These are phyloP conservation scores for Microcebus tavaratra DNA, from an alignment of 2,113 vertebrate species.

Conservation along the genomic window DNA sequence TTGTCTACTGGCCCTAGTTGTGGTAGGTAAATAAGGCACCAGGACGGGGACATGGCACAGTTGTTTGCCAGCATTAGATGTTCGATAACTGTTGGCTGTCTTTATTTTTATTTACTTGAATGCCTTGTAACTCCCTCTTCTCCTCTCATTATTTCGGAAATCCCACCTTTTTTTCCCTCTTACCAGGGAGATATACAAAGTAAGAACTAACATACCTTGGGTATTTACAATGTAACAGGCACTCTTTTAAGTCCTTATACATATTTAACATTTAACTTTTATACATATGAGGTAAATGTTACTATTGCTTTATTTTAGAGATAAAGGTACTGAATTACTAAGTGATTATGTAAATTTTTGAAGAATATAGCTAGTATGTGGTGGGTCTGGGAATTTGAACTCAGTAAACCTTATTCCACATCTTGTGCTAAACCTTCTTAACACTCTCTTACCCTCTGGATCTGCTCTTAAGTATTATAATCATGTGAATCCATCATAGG, in stretches of 20 bases:
- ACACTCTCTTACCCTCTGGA: not conserved
- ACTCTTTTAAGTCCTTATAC: not conserved
- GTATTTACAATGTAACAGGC: not conserved
- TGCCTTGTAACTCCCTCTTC: not conserved
- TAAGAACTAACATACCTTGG: not conserved
- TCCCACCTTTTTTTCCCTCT: not conserved
- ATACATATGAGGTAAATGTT: not conserved
- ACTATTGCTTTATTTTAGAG: not conserved
- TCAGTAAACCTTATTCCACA: not conserved
- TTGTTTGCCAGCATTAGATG: not conserved
- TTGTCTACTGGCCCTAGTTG: not conserved
- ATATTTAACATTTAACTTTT: not conserved
- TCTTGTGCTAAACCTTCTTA: not conserved
- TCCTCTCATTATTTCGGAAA: not conserved
- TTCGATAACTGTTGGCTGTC: not conserved
- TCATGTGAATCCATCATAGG: not conserved
- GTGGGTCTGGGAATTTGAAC: not conserved
- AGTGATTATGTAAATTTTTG: not conserved
- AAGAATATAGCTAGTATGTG: not conserved
- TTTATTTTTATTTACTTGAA: not conserved
- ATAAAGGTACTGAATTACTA: not conserved
- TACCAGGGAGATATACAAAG: not conserved
- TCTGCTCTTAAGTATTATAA: not conserved
- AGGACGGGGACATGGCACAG: not conserved
- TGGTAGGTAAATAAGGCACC: not conserved